Percentiles rank a stretch among this genome's conserved stretches.
Evolutionary conservation across 2,888 invertebrate genomes (phyloP).

Genomic region (Morpho achilles): DNA sequence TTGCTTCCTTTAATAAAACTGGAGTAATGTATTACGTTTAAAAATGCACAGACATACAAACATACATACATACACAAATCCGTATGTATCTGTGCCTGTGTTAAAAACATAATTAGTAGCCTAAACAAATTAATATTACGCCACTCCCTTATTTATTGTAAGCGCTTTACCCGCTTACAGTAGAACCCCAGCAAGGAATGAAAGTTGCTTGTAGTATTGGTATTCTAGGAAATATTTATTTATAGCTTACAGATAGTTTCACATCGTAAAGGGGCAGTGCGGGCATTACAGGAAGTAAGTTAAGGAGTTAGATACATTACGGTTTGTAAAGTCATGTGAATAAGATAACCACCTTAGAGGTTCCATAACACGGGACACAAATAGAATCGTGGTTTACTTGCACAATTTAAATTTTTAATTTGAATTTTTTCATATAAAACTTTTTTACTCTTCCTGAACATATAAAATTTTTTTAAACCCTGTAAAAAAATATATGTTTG

Average conservation of each 20-base stretch:
- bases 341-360: not conserved
- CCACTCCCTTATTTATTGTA: no score
- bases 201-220: conserved; percentile 9
- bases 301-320: conserved; percentile 2
- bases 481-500: no score
- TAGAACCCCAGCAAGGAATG: not conserved
- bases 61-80: no score
- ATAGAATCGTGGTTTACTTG: no score
- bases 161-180: not conserved
- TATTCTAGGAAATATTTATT: conserved; percentile 12
- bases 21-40: no score
- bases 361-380: not conserved
- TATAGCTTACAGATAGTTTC: conserved; percentile 7
- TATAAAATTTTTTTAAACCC: no score
- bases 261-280: conserved; percentile 11
- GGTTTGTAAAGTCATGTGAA: not conserved
- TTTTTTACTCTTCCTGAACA: no score
- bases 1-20: no score
- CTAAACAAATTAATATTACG: no score
- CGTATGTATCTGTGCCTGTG: not conserved
- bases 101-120: not conserved
- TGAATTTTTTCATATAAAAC: no score
- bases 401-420: no score
- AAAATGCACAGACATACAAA: no score
- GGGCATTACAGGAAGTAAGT: conserved; percentile 7